Conservation (phyloP, 1,140 invertebrate genomes). For the Sycophaga agraensis region DNA sequence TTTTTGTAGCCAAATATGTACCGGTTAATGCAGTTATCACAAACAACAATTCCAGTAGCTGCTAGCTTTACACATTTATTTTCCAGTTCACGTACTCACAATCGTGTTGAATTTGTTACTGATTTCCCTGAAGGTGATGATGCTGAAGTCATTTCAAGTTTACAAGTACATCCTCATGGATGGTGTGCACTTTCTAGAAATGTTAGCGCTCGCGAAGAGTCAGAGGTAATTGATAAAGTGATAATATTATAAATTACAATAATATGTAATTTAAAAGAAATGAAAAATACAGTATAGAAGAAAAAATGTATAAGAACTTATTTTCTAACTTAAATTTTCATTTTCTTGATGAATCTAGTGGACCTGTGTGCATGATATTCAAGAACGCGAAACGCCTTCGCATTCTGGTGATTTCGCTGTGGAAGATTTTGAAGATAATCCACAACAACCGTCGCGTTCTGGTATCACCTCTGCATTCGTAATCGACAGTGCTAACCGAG, state of each 20-base stretch:
- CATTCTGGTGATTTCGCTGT: conserved; percentile 43
- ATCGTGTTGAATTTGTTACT: conserved; percentile 84
- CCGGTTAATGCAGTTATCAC: conserved; percentile 82
- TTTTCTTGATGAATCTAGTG: conserved; percentile 63
- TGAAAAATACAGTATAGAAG: neutral
- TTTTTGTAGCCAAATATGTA: conserved; percentile 81
- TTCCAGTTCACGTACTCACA: conserved; percentile 69
- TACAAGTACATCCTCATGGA: conserved; percentile 89
- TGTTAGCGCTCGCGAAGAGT: conserved; percentile 79
- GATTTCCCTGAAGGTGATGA: conserved; percentile 86
- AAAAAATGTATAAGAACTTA: neutral
- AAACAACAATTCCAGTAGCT: conserved; percentile 76
- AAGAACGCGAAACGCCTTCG: conserved; percentile 59
- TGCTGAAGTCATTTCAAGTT: conserved; percentile 85
- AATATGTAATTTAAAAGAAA: no score
- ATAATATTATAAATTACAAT: no score
- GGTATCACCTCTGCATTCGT: conserved; percentile 45
- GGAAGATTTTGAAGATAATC: conserved; percentile 42
- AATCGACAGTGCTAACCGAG: conserved; percentile 40
- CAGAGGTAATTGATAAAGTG: conserved; percentile 65
- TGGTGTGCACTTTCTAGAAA: conserved; percentile 88
- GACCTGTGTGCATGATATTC: conserved; percentile 93
- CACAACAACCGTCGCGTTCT: conserved; percentile 41
- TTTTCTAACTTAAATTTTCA: conserved; percentile 18
- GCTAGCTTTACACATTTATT: conserved; percentile 81